Conservation (phyloP, 2,888 invertebrate genomes). For the Xanthorhoe designata region DNA sequence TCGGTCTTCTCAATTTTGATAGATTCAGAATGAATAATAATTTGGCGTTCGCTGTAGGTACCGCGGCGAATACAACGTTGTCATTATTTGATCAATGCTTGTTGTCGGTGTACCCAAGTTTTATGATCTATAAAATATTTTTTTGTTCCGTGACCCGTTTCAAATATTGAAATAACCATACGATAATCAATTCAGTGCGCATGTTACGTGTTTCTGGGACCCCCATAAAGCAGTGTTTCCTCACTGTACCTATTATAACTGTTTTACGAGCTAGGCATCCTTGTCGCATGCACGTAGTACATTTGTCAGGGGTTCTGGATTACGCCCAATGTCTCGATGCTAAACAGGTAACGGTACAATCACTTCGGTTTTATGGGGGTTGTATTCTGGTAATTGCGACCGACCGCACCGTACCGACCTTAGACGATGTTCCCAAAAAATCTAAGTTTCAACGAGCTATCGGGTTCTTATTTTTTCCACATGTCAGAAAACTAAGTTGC, state of each 20-base stretch:
- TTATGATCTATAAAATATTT: slow-evolving; percentile 69
- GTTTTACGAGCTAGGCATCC: slow-evolving; percentile 75
- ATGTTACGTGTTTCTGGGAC: slow-evolving; percentile 77
- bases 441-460: slow-evolving; percentile 24
- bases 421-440: slow-evolving; percentile 57
- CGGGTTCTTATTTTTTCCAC: no score
- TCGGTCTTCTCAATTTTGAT: slow-evolving; percentile 11
- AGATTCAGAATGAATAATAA: background rate
- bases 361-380: slow-evolving; percentile 63
- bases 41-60: slow-evolving; percentile 19
- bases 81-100: slow-evolving; percentile 65
- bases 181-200: slow-evolving; percentile 75
- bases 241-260: slow-evolving; percentile 79
- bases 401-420: slow-evolving; percentile 53
- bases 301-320: slow-evolving; percentile 61
- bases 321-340: slow-evolving; percentile 66
- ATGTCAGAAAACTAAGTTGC: no score
- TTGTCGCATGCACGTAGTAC: slow-evolving; percentile 64
- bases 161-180: slow-evolving; percentile 72
- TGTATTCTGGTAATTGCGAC: slow-evolving; percentile 71
- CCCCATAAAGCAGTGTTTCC: slow-evolving; percentile 76
- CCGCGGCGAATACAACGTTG: slow-evolving; percentile 48
- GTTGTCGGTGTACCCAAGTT: slow-evolving; percentile 56
- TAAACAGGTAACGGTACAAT: slow-evolving; percentile 71
- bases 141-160: slow-evolving; percentile 70